A percentile compares a stretch with the other conserved stretches of the same genome.
Evolutionary conservation across 2,113 vertebrate species (phyloP).

Genomic region (Panthera leo): DNA sequence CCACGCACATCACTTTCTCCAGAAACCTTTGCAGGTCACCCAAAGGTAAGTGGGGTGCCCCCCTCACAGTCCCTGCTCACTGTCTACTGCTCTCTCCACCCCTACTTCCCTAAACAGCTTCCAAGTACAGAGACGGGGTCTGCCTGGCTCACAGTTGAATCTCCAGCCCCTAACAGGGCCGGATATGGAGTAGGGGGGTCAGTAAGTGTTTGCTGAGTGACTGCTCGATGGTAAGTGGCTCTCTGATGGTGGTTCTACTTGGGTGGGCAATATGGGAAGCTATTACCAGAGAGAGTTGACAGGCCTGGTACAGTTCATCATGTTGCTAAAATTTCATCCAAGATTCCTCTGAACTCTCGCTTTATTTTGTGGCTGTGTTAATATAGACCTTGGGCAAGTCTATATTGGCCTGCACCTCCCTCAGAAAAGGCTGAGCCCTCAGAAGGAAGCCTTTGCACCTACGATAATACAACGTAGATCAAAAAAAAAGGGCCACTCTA

Average conservation of each 20-base stretch:
- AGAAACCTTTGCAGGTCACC: background rate
- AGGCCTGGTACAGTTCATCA: background rate
- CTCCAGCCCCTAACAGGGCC: background rate
- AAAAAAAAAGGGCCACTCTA: background rate
- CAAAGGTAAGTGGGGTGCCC: background rate
- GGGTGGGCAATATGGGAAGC: background rate
- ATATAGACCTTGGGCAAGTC: background rate
- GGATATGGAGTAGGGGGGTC: background rate
- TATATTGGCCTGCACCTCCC: rapidly evolving
- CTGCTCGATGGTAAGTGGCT: background rate
- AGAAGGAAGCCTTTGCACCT: background rate
- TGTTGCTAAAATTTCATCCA: background rate
- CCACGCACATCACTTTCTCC: background rate
- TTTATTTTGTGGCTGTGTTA: background rate
- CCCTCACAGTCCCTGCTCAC: background rate
- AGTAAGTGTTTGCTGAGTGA: background rate
- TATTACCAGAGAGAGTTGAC: background rate
- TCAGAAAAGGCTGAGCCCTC: background rate
- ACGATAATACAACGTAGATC: background rate
- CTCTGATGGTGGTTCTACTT: background rate
- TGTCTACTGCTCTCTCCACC: background rate
- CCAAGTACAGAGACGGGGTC: background rate
- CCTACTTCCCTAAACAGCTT: background rate
- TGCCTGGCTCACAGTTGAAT: background rate
- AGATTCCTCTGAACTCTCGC: background rate